Base-by-base conservation (phyloP, 2,113 vertebrate species). In the Tenrec ecaudatus region DNA sequence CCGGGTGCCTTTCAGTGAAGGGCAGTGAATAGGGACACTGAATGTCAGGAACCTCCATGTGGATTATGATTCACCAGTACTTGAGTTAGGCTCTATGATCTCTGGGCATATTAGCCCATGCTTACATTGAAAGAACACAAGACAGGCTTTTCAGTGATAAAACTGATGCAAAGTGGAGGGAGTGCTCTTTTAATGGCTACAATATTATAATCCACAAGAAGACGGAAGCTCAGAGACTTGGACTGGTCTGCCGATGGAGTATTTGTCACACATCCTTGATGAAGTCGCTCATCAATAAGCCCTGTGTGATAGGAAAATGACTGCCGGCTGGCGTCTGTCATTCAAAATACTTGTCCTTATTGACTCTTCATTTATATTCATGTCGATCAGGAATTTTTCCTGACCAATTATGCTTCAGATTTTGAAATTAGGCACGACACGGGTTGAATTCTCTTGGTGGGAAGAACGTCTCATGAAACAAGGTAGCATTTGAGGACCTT, bases 391-490 rank as follows among this genome's bases (percentile, higher is more conserved):
- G 47, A 76, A 64, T 22, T 36, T 36, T 38, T 36, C 8, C 9
- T 73, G 68, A 92, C 40, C 38, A 87, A 4, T 89, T 80, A 62
- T 66, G 43, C 29, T 19, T 87, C 3, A 76, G 36, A 19, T 75
- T 93, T 1, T 88, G 43, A 90, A 25, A 93, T 90, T 89, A 86
- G 77, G 62, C n/a, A 79, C 33, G 25, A 76, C n/a, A 78, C 6
- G 76, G 75, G 58, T 57, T 29, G 53, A 64, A 36, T 27, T 93
- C 27, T 90, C 71, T 77, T 83, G 40, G 8, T 88, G 83, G 58
- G 15, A 76, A 36, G 66, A 94, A 11, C 38, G 29, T 69, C 92
- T 86, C 9, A 53, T 53, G 47, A 53, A 14, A 53, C 12, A 53
- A 33, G 60, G 20, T 19, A 62, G 23, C 60, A 10, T 53, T 10